These are phyloP conservation scores for Drosophila sordidapex DNA, from an alignment of 2,888 invertebrate species.

Conservation along the genomic window DNA sequence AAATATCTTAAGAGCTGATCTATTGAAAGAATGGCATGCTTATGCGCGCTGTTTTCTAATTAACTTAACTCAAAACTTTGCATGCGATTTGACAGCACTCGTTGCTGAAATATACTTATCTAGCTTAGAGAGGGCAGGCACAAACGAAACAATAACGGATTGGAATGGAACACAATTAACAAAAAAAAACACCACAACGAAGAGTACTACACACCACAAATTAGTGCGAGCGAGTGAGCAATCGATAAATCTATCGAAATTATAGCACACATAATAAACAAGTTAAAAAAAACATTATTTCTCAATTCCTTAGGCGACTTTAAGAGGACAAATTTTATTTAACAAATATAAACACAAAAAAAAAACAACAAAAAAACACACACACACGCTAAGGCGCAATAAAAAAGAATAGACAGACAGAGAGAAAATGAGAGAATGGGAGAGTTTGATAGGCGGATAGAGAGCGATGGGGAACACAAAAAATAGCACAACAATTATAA, in stretches of 20 bases:
- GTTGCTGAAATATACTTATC: constrained; percentile 2
- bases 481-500: constrained; percentile 58
- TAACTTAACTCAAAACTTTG: constrained; percentile 22
- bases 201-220: constrained; percentile 79
- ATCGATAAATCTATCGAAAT: constrained; percentile 44
- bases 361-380: constrained; percentile 7
- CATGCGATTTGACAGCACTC: constrained; percentile 27
- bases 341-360: background rate
- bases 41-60: constrained; percentile 71
- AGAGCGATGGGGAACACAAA: constrained; percentile 43
- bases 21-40: constrained; percentile 53
- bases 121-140: constrained; percentile 25
- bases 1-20: constrained; percentile 16
- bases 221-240: constrained; percentile 64
- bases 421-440: constrained; percentile 9
- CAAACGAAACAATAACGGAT: constrained; percentile 16
- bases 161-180: constrained; percentile 29
- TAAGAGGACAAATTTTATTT: background rate
- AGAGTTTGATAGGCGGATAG: constrained; percentile 10
- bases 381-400: background rate
- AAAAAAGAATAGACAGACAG: constrained; percentile 13
- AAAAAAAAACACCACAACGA: constrained; percentile 43
- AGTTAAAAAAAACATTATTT: constrained; percentile 10
- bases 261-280: constrained; percentile 2
- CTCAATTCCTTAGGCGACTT: constrained; percentile 21